A percentile compares a stretch with the other conserved stretches of the same genome.
phyloP scores from a whole-genome alignment of 64 coral and sea anemone species.

The Pocillopora damicornis region DNA sequence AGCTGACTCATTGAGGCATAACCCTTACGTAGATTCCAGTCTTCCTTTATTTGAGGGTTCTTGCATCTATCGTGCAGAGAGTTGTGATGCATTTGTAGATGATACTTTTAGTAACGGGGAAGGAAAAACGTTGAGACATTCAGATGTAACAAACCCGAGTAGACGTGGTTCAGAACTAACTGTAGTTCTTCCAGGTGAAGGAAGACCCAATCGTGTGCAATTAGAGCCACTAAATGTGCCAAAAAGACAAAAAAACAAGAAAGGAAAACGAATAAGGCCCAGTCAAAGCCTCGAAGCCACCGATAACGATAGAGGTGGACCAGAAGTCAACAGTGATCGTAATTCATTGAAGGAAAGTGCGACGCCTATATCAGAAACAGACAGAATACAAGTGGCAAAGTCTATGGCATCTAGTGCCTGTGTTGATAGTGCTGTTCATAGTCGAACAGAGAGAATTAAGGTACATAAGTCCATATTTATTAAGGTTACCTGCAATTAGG shows the following conservation, averaged over 20 bases:
- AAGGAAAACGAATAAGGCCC: neutral
- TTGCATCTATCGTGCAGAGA: neutral
- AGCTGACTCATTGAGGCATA: constrained; percentile 57
- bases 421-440: constrained; percentile 65
- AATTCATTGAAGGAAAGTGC: neutral
- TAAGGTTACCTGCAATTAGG: no score
- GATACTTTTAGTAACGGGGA: neutral
- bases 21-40: constrained; percentile 70
- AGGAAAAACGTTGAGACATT: neutral
- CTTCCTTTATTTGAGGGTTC: neutral
- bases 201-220: neutral
- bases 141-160: neutral
- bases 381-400: constrained; percentile 68
- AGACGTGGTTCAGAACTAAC: neutral
- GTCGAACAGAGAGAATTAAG: constrained; percentile 78
- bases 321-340: neutral
- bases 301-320: neutral
- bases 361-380: neutral
- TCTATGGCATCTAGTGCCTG: constrained; percentile 75
- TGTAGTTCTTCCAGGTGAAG: neutral
- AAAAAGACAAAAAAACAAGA: neutral
- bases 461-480: neutral
- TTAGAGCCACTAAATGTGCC: constrained; percentile 20
- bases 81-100: constrained; percentile 9
- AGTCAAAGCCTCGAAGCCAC: neutral